Evolutionary conservation across 2,888 invertebrate species (phyloP).

Genomic region (Eilema caniola): DNA sequence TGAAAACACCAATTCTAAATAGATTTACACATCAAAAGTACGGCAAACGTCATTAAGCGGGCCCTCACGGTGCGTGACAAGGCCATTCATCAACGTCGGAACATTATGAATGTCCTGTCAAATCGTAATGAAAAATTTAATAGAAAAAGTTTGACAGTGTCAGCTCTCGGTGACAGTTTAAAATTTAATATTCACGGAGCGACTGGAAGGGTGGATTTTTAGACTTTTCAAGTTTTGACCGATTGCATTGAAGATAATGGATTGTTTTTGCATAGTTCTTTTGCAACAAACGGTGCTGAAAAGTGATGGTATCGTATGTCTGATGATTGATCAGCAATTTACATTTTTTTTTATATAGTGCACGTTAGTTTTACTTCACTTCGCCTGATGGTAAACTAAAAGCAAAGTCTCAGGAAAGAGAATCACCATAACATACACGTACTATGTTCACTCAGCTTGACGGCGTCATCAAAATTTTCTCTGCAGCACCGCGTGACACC

Average conservation of each 20-base stretch:
- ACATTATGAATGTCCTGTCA: slow-evolving; percentile 82
- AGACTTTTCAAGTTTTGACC: slow-evolving; percentile 40
- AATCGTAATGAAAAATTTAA: slow-evolving; percentile 82
- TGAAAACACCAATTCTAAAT: slow-evolving; percentile 10
- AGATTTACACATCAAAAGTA: slow-evolving; percentile 38
- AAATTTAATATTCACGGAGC: slow-evolving; percentile 76
- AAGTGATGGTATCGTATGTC: not conserved
- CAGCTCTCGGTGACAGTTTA: slow-evolving; percentile 75
- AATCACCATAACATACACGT: too few species aligned
- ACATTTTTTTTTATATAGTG: too few species aligned
- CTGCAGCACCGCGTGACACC: too few species aligned
- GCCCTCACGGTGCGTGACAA: slow-evolving; percentile 47
- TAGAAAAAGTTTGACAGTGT: slow-evolving; percentile 83
- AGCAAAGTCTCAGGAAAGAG: too few species aligned
- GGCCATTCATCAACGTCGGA: slow-evolving; percentile 77
- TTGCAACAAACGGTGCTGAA: not conserved
- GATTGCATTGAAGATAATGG: slow-evolving; percentile 5
- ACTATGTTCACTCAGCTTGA: too few species aligned
- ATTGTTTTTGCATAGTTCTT: slow-evolving; percentile 4
- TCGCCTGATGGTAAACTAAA: too few species aligned
- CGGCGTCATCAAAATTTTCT: too few species aligned
- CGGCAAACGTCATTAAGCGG: slow-evolving; percentile 49
- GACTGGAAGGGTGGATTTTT: slow-evolving; percentile 51
- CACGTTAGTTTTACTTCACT: too few species aligned
- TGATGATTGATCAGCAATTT: not conserved